Evolutionary conservation across 2,113 vertebrate species (phyloP).

Genomic region (Corythoichthys haematopterus): DNA sequence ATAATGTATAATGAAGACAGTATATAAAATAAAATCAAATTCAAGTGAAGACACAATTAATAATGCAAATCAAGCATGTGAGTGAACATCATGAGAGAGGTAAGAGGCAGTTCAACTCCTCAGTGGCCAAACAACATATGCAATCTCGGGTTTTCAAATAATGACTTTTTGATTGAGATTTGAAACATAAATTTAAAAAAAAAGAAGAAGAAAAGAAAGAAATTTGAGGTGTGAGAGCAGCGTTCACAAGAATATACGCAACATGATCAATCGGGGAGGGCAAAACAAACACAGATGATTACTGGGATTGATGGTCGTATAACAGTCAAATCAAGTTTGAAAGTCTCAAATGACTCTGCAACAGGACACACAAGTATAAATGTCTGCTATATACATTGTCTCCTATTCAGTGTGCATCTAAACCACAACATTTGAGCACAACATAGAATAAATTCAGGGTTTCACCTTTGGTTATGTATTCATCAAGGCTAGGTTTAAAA

Average conservation of each 20-base stretch:
- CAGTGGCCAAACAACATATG: constrained; percentile 30
- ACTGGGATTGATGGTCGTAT: constrained; percentile 49
- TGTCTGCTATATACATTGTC: constrained; percentile 70
- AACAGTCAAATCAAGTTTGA: constrained; percentile 75
- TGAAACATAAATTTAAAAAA: constrained; percentile 5
- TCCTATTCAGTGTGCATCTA: constrained; percentile 69
- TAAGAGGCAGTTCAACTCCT: constrained; percentile 22
- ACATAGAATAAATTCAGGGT: constrained; percentile 69
- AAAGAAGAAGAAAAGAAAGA: constrained; percentile 3
- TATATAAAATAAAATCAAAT: neutral
- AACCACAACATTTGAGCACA: constrained; percentile 67
- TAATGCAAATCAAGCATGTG: constrained; percentile 5
- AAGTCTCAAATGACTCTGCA: constrained; percentile 62
- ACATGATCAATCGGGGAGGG: constrained; percentile 31
- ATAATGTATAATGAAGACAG: constrained; percentile 19
- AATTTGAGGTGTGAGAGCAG: constrained; percentile 50
- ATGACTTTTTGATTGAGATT: constrained; percentile 5
- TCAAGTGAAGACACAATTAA: constrained; percentile 16
- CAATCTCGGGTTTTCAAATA: constrained; percentile 22
- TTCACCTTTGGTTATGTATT: constrained; percentile 80
- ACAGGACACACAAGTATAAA: constrained; percentile 73
- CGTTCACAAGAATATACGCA: constrained; percentile 46
- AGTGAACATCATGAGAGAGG: constrained; percentile 23
- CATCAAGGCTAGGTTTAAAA: constrained; percentile 79
- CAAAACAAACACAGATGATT: constrained; percentile 36